Evolutionary conservation across 1,140 invertebrate species (phyloP), one percentile per base, ranked within the genome.

Genomic region (Pseudomyrmex gracilis): DNA sequence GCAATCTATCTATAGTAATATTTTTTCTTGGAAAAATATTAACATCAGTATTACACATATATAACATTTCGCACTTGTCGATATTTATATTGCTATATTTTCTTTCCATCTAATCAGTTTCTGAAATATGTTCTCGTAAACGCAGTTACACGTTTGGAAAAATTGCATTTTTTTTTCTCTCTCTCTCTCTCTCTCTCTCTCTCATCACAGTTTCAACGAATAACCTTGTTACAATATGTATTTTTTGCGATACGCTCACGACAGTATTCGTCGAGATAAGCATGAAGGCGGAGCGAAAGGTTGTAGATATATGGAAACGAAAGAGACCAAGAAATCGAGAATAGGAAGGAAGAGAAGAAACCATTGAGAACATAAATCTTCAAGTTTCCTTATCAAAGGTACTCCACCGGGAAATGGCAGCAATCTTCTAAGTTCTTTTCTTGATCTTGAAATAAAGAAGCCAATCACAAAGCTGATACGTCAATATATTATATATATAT

Each of bases 281-380:
- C 58, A 73, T 24, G 61, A 84, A 73, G 67, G 58, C 53, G 47
- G 43, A 85, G 53, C 45, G 57, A 51, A 87, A 74, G n/a, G 47
- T 82, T 84, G 67, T 82, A 68, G 64, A 71, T 76, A 76, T 71
- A 77, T 24, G 74, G 45, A 63, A 74, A 63, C 55, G 70, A 82
- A 55, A 73, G 61, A 77, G 67, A 68, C 47, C 15, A 78, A 61
- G 86, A 83, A 57, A 63, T 80, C 22, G 67, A 82, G 83, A 82
- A 86, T 85, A 68, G 73, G 34, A 34, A 68, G 64, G 64, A 78
- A 83, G 66, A 80, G 74, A 73, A 82, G 85, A 77, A 82, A 89
- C 89, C 87, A 91, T 85, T 87, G 88, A 87, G 89, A 85, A 92
- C 90, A 93, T 93, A 93, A 93, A 93, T 93, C 92, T 92, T 90